Evolutionary conservation across 1,140 invertebrate species (phyloP).

Genomic region (Polyergus mexicanus): DNA sequence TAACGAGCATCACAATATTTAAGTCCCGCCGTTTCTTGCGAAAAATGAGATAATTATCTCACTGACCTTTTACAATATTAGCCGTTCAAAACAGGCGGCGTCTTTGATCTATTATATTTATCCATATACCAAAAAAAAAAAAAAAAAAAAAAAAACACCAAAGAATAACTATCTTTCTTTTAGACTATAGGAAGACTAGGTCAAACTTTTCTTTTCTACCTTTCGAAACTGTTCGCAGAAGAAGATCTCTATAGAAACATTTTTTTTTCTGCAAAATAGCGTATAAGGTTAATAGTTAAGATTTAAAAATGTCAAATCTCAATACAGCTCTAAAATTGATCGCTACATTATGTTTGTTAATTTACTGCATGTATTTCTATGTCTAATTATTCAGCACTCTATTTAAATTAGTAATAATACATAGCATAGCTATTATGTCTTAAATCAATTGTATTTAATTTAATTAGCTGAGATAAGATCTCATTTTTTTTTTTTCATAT

Average conservation of each 20-base stretch:
- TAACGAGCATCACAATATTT: constrained; percentile 49
- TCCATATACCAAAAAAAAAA: constrained; percentile 36
- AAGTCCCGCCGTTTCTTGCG: constrained; percentile 3
- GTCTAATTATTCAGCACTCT: neutral
- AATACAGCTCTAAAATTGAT: neutral
- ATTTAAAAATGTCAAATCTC: constrained; percentile 3
- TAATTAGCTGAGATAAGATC: neutral
- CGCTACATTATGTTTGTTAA: neutral
- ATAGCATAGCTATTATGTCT: neutral
- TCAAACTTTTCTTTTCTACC: neutral
- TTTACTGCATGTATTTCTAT: neutral
- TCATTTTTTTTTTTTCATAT: neutral
- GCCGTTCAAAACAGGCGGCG: constrained; percentile 25
- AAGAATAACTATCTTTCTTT: constrained; percentile 51
- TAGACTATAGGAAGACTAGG: neutral
- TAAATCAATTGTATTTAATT: neutral
- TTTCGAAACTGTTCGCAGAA: neutral
- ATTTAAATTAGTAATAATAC: neutral
- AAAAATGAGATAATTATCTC: constrained; percentile 30
- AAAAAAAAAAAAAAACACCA: constrained; percentile 55
- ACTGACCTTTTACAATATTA: constrained; percentile 41
- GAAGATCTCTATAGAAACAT: neutral
- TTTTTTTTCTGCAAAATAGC: neutral
- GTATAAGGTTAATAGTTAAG: neutral
- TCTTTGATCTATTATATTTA: constrained; percentile 30